Evolutionary conservation across 2,888 invertebrate genomes (phyloP), one percentile per base, ranked within the genome.

Genomic region (Panopea generosa): DNA sequence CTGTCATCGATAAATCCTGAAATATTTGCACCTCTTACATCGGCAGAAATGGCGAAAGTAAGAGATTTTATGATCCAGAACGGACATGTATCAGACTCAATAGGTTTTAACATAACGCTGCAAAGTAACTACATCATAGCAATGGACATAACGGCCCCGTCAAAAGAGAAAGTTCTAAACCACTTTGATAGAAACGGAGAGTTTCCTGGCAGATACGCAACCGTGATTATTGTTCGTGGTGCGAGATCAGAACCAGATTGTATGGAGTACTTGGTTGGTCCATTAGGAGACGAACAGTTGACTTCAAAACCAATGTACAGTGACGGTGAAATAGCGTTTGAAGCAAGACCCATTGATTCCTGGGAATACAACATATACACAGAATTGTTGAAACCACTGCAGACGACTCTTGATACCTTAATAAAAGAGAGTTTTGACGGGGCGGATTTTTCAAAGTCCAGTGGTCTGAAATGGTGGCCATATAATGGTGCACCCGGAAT

Each of bases 361-460:
- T n/a, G 24, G 11, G 79, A 79, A 57, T 29, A 29, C 16, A 16
- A 20, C 6, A 18, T 29, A 20, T 20, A 71, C 1, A 22, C 22
- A 3, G 43, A 68, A n/a, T 20, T 62, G 16, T 26, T 68, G 1
- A 60, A 40, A n/a, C 33, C 38, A 29, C 49, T 66, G 20, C 26
- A 75, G 43, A 26, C 40, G 0, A 52, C 33, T 14, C 49, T 79
- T 9, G 53, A 62, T n/a, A 53, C 47, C 9, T 33, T 79, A 24
- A 29, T 72, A 11, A 57, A 40, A 29, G 72, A 76, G 49, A 74
- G 74, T 47, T 79, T 79, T 57, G 79, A 76, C 29, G 75, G 72
- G 1, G 57, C 67, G 3, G 33, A 60, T 24, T 70, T 56, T 29
- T 16, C n/a, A n/a, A 29, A 29, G 14, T 24, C 26, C n/a, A 62